Base-by-base conservation (phyloP, 2,113 vertebrate species). In the Paramisgurnus dabryanus region DNA sequence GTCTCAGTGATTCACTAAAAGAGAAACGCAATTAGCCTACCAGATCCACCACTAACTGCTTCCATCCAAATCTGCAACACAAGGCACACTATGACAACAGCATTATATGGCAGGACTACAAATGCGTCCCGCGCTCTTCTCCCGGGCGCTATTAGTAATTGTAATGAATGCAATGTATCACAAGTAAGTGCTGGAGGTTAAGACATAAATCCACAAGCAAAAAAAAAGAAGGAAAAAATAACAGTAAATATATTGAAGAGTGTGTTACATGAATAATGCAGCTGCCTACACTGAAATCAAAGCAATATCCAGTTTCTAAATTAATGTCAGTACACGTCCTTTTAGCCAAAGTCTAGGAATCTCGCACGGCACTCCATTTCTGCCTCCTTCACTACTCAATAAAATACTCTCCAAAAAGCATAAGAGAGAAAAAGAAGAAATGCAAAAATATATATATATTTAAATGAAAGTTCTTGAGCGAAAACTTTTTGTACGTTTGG, bases 151-250 rank as follows among this genome's bases (percentile, higher is more conserved):
- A 81, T 88, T 85, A 84, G 82, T 84, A 82, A 85, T 85, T 85
- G 74, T 87, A 85, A 85, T 86, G 85, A 81, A 83, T 79, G 84
- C 85, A 84, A 88, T 87, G 78, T 83, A 88, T 87, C 85, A 83
- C 68, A 81, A 80, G 84, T 86, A 85, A 84, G 68, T 82, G 83
- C 82, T 82, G 80, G 81, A 81, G 85, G 87, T 86, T 81, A 85
- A 80, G 78, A 84, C 76, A 85, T 83, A 86, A 86, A 86, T 85
- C 85, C 75, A 74, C 53, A 55, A 41, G 53, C 57, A 5, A 9
- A 67, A 74, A 67, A 63, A 57, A 47, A n/a, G 49, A 70, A 39
- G 8, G 58, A 55, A 79, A 76, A 76, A 49, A 83, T 60, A 85
- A 83, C 76, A 72, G 77, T 85, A 81, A 83, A 83, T 68, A 84